Conservation (phyloP, 2,888 invertebrate genomes). For the Congeria kusceri region DNA sequence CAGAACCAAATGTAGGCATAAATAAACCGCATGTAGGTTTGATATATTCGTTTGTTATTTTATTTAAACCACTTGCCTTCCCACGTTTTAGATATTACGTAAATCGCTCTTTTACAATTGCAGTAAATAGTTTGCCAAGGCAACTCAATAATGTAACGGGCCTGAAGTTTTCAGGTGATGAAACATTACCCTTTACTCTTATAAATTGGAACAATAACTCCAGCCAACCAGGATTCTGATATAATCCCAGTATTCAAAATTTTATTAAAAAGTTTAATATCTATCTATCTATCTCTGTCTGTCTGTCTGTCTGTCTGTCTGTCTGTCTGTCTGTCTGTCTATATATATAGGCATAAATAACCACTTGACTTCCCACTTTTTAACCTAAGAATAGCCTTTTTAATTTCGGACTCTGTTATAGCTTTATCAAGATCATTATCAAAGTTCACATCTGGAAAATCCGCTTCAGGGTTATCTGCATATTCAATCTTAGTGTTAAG, state of each 20-base stretch:
- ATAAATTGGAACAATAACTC: constrained; percentile 4
- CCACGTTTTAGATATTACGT: not conserved
- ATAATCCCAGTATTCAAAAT: not conserved
- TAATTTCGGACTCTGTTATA: not conserved
- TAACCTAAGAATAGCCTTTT: not conserved
- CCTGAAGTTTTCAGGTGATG: not conserved
- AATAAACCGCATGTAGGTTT: not conserved
- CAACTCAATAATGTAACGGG: not conserved
- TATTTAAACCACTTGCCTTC: constrained; percentile 7
- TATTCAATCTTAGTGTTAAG: no score
- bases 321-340: no score
- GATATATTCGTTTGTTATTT: constrained; percentile 5
- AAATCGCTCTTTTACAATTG: not conserved
- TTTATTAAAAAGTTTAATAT: no score
- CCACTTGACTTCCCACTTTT: not conserved
- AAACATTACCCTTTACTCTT: not conserved
- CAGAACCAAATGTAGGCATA: not conserved
- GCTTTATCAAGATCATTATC: no score
- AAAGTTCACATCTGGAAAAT: no score
- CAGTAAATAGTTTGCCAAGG: not conserved
- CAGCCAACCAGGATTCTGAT: no score
- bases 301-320: no score
- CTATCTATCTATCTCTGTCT: no score
- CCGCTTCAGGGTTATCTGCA: no score
- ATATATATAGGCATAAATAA: no score